These are phyloP conservation scores for Cyprinus carpio DNA, from an alignment of 2,113 vertebrate species.

Conservation along the genomic window DNA sequence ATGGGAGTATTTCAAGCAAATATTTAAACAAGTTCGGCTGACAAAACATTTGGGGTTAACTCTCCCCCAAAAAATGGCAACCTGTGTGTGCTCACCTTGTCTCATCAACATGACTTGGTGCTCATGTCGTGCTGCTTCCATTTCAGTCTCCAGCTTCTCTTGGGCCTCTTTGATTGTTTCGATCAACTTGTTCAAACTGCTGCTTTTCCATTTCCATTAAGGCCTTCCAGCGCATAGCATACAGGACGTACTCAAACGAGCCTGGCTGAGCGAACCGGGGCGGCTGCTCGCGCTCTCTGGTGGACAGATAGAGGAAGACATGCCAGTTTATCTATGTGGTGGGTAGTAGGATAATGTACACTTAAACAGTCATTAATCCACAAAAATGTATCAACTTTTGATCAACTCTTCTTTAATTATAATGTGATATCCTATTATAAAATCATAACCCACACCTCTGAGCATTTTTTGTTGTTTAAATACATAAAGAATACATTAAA, in stretches of 20 bases:
- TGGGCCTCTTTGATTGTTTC: conserved; percentile 98
- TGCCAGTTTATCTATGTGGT: not conserved
- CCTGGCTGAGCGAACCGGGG: conserved; percentile 96
- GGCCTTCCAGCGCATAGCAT: conserved; percentile 99
- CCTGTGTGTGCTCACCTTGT: conserved; percentile 78
- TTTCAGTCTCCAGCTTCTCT: conserved; percentile 96
- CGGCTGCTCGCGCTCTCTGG: conserved; percentile 90
- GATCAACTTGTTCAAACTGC: conserved; percentile 96
- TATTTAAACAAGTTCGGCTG: not conserved
- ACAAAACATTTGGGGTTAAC: not conserved
- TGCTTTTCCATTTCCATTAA: conserved; percentile 99
- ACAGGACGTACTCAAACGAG: conserved; percentile 96
- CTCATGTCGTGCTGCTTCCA: conserved; percentile 96
- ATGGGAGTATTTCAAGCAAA: not conserved
- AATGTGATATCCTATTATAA: not conserved
- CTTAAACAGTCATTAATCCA: no score
- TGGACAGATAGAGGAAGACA: not conserved
- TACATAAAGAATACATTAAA: not conserved
- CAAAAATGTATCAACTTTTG: no score
- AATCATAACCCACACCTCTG: not conserved
- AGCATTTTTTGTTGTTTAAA: not conserved
- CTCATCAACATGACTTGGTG: conserved; percentile 99
- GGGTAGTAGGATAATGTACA: not conserved
- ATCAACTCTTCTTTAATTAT: no score
- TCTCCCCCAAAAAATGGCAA: not conserved